Conservation (phyloP, 2,888 invertebrate genomes). For the Tenthredo amoena region DNA sequence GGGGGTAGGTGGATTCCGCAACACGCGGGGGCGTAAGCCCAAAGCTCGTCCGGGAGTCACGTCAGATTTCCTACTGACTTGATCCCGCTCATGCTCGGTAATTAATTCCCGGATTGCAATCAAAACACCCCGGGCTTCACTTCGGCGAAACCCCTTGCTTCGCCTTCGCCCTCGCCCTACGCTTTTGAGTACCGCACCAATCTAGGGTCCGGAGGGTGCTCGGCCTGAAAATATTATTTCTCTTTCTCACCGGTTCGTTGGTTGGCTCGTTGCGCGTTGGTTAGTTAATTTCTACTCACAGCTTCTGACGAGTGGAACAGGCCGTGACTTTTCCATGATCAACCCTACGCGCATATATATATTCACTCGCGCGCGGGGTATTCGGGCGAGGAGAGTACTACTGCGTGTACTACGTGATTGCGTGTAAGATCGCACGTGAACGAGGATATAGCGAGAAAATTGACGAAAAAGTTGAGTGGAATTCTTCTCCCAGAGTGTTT, state of each 20-base stretch:
- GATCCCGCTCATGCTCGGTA: conserved; percentile 66
- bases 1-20: conserved; percentile 24
- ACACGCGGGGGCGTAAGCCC: conserved; percentile 59
- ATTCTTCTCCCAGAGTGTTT: background rate
- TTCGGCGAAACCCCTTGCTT: conserved; percentile 21
- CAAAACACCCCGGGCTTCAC: conserved; percentile 61
- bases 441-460: background rate
- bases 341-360: background rate
- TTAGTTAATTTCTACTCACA: conserved; percentile 15
- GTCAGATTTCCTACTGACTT: conserved; percentile 67
- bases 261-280: background rate
- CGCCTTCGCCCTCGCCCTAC: background rate
- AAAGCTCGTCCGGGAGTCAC: conserved; percentile 66
- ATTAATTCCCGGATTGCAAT: conserved; percentile 70
- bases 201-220: conserved; percentile 22
- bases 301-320: background rate
- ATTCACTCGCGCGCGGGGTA: background rate
- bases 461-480: background rate
- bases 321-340: conserved; percentile 7
- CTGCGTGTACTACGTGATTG: no score
- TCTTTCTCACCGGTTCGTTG: background rate
- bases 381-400: background rate
- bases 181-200: conserved; percentile 13
- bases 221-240: conserved; percentile 37
- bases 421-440: background rate